Evolutionary conservation across 2,797 vertebrate species (phyloP).

Genomic region (Myripristis murdjan): DNA sequence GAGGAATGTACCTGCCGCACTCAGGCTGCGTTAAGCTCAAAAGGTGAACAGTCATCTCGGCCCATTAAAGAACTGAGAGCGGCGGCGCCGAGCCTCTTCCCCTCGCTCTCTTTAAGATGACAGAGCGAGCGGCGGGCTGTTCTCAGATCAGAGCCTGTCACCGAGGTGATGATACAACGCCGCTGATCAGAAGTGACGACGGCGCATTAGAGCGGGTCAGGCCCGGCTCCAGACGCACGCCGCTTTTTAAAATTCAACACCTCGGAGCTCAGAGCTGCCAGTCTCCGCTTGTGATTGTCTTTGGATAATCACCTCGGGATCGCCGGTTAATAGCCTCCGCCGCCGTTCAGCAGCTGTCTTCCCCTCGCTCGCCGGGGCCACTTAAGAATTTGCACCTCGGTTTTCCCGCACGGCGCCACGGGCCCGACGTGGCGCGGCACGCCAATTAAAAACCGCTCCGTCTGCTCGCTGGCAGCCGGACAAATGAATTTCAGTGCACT

Average conservation of each 20-base stretch:
- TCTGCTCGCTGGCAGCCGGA: constrained; percentile 43
- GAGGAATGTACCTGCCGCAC: constrained; percentile 60
- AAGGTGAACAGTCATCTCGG: constrained; percentile 71
- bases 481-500: constrained; percentile 57
- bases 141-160: constrained; percentile 69
- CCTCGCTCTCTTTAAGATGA: constrained; percentile 59
- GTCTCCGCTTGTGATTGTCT: constrained; percentile 53
- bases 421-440: background rate
- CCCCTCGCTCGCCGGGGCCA: too few species aligned
- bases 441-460: constrained; percentile 39
- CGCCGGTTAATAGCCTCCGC: too few species aligned
- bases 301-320: constrained; percentile 55
- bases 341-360: too few species aligned
- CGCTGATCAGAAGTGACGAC: constrained; percentile 25
- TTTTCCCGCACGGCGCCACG: constrained; percentile 17
- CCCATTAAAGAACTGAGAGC: constrained; percentile 69
- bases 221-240: background rate
- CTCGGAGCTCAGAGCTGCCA: constrained; percentile 38
- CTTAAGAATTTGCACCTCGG: constrained; percentile 9
- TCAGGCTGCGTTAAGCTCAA: constrained; percentile 66
- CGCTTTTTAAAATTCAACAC: constrained; percentile 45
- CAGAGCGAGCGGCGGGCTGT: constrained; percentile 45
- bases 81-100: constrained; percentile 18
- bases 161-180: constrained; percentile 31
- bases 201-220: constrained; percentile 48